These are phyloP conservation scores for Laticauda colubrina DNA, from an alignment of 2,113 vertebrate species.

Conservation along the genomic window DNA sequence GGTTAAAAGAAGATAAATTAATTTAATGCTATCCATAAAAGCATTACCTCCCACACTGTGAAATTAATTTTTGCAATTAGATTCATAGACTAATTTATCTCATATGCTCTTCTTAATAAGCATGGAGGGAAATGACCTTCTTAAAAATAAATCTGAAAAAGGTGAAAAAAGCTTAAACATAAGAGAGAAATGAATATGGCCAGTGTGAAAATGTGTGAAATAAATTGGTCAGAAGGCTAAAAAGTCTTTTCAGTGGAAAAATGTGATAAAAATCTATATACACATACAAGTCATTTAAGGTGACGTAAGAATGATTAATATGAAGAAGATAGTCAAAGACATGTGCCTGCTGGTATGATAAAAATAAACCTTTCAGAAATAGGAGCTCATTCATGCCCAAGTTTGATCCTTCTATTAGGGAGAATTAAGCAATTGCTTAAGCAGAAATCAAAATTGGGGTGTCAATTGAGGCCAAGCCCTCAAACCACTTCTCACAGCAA, in stretches of 20 bases:
- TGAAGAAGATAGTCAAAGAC: not conserved
- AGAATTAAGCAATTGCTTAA: not conserved
- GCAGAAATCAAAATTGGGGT: not conserved
- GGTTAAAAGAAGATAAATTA: conserved; percentile 19
- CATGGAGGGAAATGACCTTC: conserved; percentile 15
- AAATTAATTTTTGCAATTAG: conserved; percentile 1
- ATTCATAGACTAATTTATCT: not conserved
- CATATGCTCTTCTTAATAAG: not conserved
- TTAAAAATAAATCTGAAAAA: not conserved
- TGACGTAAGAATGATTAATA: not conserved
- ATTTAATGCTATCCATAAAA: not conserved
- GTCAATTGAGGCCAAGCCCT: not conserved
- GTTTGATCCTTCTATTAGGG: not conserved
- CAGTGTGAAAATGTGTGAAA: not conserved
- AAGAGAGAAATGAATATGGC: not conserved
- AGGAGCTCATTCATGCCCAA: not conserved
- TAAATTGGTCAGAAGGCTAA: not conserved
- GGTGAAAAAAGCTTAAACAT: not conserved
- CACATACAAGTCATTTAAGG: not conserved
- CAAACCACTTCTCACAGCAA: not conserved
- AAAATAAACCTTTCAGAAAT: not conserved
- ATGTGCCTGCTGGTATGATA: not conserved
- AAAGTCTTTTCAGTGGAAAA: not conserved
- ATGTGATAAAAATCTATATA: not conserved
- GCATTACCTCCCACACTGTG: not conserved